Conservation (phyloP, 2,113 vertebrate species). For the Erythrolamprus reginae region DNA sequence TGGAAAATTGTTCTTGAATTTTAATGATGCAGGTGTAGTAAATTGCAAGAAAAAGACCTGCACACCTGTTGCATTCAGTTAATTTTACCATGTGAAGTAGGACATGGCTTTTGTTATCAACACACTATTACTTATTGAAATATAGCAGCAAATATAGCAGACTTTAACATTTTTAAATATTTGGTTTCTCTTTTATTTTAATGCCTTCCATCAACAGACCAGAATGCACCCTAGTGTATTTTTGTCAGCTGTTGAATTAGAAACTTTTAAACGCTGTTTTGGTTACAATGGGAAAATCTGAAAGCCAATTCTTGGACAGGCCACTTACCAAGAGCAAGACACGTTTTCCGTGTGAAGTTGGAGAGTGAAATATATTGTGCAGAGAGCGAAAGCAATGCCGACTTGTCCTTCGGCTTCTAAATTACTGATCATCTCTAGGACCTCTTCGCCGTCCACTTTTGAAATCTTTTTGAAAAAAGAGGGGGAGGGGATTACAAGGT, state of each 20-base stretch:
- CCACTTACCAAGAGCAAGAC: slow-evolving; percentile 90
- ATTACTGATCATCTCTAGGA: slow-evolving; percentile 93
- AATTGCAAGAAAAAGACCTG: not conserved
- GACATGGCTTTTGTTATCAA: not conserved
- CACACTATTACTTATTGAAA: not conserved
- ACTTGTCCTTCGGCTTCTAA: slow-evolving; percentile 94
- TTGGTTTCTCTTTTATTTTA: not conserved
- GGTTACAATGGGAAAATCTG: not conserved
- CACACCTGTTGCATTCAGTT: not conserved
- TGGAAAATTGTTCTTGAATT: not conserved
- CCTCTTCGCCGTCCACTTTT: slow-evolving; percentile 90
- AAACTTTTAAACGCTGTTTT: not conserved
- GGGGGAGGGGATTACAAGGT: slow-evolving; percentile 5
- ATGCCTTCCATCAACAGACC: not conserved
- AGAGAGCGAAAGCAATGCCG: slow-evolving; percentile 91
- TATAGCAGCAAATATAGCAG: not conserved
- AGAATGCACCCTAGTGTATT: not conserved
- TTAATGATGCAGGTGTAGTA: not conserved
- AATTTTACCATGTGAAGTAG: not conserved
- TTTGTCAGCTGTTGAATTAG: not conserved
- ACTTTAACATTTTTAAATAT: not conserved
- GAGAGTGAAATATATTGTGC: slow-evolving; percentile 94
- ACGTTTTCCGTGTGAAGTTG: slow-evolving; percentile 91
- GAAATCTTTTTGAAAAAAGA: slow-evolving; percentile 77
- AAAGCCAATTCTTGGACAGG: not conserved